phyloP scores from a whole-genome alignment of 2,113 vertebrate genomes.

The Myocastor coypus region DNA sequence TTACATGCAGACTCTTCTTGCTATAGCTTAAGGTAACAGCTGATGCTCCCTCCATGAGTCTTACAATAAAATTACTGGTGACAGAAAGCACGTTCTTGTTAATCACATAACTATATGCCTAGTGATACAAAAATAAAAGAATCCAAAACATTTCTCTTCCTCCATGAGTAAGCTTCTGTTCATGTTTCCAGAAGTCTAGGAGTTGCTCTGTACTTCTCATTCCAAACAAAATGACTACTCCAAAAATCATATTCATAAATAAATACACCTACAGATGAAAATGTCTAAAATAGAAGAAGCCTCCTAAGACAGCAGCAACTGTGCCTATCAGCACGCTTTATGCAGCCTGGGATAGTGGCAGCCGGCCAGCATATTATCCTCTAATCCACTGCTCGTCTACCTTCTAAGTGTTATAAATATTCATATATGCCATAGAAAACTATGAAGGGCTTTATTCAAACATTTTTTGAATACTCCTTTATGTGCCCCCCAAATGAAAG shows the following conservation, averaged over 20 bases:
- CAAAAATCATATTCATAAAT: constrained; percentile 72
- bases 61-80: constrained; percentile 8
- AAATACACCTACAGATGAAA: constrained; percentile 79
- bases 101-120: constrained; percentile 35
- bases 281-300: constrained; percentile 80
- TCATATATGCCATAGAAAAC: constrained; percentile 86
- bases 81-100: constrained; percentile 42
- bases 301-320: constrained; percentile 72
- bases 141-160: constrained; percentile 52
- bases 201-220: constrained; percentile 55
- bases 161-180: constrained; percentile 59
- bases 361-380: constrained; percentile 83
- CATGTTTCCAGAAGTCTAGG: constrained; percentile 55
- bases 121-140: constrained; percentile 50
- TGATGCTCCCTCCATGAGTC: not conserved
- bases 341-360: constrained; percentile 82
- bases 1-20: not conserved
- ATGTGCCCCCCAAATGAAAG: constrained; percentile 85
- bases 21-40: not conserved
- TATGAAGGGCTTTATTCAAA: constrained; percentile 85
- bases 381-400: constrained; percentile 85
- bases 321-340: constrained; percentile 75
- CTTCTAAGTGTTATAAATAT: constrained; percentile 89
- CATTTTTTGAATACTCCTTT: constrained; percentile 87
- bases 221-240: constrained; percentile 63